Evolutionary conservation across 2,888 invertebrate species (phyloP), one percentile per base, ranked within the genome.

Genomic region (Villa cingulata): DNA sequence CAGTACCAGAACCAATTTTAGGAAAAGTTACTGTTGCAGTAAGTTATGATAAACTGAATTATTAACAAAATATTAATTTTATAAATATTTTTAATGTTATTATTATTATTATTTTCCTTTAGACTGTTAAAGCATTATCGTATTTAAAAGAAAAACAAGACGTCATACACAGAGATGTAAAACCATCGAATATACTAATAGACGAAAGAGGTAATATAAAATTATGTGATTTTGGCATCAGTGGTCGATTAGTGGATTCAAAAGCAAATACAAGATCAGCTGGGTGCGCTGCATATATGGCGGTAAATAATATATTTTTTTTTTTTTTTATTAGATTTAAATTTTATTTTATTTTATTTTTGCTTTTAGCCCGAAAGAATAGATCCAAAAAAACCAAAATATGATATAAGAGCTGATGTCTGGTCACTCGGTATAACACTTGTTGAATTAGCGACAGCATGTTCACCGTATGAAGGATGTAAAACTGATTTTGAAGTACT

Each of bases 221-320:
- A 71, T 74, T 98, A 34, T 99, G 98, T 73, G 98, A 99, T 78
- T 98, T 98, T 74, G 98, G 98, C 56, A 98, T 98, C 67, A 96
- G 96, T 65, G 98, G 97, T 18, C 80, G 94, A 51, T 77, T 98
- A 52, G 96, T 97, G 34, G 96, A 97, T 74, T 97, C 96, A 43
- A 94, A 95, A 74, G 97, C 96, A 4, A 92, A 91, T 71, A 96
- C 96, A 18, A 75, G 94, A 62, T 92, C 90, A 66, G 95, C 92
- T 4, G 97, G 96, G 38, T 97, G 96, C 72, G 94, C 95, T n/a
- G 96, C 95, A 2, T 98, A 97, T 62, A 92, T 97, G 94, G 95
- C 97, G 59, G 95, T 95, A 68, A 77, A 80, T 77, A 45, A 19
- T 48, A n/a, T n/a, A n/a, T n/a, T n/a, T n/a, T 14, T 45, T 17